Evolutionary conservation across 1,140 invertebrate genomes (phyloP).

Genomic region (Aphelenchoides besseyi): DNA sequence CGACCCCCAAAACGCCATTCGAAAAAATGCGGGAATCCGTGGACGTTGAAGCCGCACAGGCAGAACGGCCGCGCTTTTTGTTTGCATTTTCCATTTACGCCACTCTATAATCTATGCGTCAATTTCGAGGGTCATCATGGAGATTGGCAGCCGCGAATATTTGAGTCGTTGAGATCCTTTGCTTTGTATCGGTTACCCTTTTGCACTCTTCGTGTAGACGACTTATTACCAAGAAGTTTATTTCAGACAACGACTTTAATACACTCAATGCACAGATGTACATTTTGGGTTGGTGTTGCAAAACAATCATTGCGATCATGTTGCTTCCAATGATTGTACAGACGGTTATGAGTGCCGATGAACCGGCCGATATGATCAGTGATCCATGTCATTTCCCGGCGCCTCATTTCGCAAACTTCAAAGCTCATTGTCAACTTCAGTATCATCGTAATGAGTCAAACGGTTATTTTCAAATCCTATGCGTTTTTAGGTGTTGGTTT

Average conservation of each 20-base stretch:
- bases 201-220: neutral
- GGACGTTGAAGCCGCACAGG: neutral
- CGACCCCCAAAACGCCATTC: too few relatives aligned
- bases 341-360: neutral
- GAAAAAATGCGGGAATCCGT: neutral
- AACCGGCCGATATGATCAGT: neutral
- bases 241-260: neutral
- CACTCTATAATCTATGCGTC: neutral
- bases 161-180: neutral
- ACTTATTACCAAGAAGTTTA: neutral
- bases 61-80: neutral
- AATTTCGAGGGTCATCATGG: neutral
- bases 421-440: neutral
- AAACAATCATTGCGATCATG: neutral
- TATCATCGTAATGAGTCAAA: too few relatives aligned
- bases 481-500: too few relatives aligned
- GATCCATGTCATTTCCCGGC: conserved; percentile 10
- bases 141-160: neutral
- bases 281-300: too few relatives aligned
- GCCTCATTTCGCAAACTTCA: conserved; percentile 1
- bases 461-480: too few relatives aligned
- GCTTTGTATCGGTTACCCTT: too few relatives aligned
- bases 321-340: neutral
- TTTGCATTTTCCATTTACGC: too few relatives aligned
- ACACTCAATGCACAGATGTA: neutral